Evolutionary conservation across 2,797 vertebrate genomes (phyloP).

Genomic region (Phrynocephalus forsythii): DNA sequence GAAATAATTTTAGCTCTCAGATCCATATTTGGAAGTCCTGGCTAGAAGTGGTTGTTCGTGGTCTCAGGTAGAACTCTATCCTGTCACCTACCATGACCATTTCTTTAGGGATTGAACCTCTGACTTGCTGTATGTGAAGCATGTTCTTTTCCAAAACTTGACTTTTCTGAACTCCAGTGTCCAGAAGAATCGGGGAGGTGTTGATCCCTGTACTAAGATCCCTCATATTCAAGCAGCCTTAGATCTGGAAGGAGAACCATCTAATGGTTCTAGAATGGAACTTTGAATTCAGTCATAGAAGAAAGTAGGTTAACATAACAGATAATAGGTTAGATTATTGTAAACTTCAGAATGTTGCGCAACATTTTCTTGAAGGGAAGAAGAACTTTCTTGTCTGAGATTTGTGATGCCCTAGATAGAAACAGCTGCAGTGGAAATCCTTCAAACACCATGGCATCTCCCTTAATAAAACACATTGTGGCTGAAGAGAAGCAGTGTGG

Average conservation of each 20-base stretch:
- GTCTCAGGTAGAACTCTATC: not conserved
- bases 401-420: constrained; percentile 45
- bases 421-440: constrained; percentile 60
- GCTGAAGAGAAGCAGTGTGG: constrained; percentile 63
- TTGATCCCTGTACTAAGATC: too few species aligned
- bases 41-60: not conserved
- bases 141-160: not conserved
- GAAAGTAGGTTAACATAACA: too few species aligned
- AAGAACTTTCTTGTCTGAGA: not conserved
- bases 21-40: not conserved
- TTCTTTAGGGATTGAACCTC: not conserved
- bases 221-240: not conserved
- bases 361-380: not conserved
- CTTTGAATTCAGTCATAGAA: too few species aligned
- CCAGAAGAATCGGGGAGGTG: too few species aligned
- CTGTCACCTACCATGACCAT: not conserved
- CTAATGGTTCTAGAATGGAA: too few species aligned
- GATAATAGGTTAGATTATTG: too few species aligned
- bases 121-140: not conserved
- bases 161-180: too few species aligned
- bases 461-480: constrained; percentile 58
- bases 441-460: constrained; percentile 60
- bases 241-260: not conserved
- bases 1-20: not conserved
- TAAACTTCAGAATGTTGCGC: too few species aligned